Conservation (phyloP, 37 sponge, comb jelly and placozoan genomes). For the Dysidea cf. avara region DNA sequence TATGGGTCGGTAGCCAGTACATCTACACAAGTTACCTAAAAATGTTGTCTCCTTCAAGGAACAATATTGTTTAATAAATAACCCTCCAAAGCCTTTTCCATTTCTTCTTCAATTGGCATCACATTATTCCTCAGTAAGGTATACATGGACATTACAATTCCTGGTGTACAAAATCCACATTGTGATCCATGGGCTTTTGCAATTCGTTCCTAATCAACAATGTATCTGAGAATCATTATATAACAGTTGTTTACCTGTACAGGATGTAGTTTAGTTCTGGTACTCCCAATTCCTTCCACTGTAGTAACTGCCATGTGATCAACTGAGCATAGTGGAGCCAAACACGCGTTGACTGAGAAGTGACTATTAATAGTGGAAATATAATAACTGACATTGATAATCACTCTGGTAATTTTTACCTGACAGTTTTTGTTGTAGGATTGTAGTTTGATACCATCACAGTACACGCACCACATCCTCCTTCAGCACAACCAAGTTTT, state of each 20-base stretch:
- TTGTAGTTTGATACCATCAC: constrained; percentile 83
- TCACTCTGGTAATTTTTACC: not conserved
- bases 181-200: constrained; percentile 83
- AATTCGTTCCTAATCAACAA: constrained; percentile 53
- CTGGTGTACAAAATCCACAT: constrained; percentile 95
- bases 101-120: constrained; percentile 65
- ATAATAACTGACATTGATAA: not conserved
- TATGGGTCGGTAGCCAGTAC: constrained; percentile 88
- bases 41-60: not conserved
- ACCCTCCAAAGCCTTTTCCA: constrained; percentile 83
- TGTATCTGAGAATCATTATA: not conserved
- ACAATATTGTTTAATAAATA: not conserved
- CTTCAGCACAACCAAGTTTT: constrained; percentile 89
- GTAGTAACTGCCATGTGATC: constrained; percentile 84
- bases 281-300: constrained; percentile 88
- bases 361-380: constrained; percentile 29
- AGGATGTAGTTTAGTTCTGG: constrained; percentile 57
- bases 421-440: constrained; percentile 10
- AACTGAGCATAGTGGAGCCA: constrained; percentile 78
- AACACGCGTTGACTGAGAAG: constrained; percentile 76
- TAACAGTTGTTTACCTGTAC: constrained; percentile 52
- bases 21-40: constrained; percentile 81
- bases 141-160: constrained; percentile 94
- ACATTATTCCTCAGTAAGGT: constrained; percentile 76
- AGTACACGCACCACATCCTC: constrained; percentile 94